A percentile compares a stretch with the other conserved stretches of the same genome.
These are phyloP conservation scores for Macaria notata DNA, from an alignment of 2,888 invertebrate species.

Conservation along the genomic window DNA sequence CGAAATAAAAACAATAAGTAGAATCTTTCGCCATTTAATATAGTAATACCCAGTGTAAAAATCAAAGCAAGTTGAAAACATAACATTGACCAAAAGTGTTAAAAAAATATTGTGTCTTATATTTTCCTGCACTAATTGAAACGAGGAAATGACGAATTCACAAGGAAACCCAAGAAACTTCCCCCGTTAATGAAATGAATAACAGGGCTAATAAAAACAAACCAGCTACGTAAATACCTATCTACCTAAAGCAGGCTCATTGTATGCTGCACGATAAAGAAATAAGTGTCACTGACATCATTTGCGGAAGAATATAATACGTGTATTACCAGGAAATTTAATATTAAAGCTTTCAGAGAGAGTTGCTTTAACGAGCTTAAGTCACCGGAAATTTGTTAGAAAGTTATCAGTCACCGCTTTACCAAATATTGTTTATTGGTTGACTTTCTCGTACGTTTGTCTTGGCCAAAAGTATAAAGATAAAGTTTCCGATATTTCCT, in stretches of 20 bases:
- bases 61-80: too few species aligned
- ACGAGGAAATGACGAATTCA: neutral
- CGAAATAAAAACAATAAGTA: too few species aligned
- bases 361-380: neutral
- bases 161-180: neutral
- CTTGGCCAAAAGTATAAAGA: neutral
- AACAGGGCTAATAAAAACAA: neutral
- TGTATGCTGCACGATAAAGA: neutral
- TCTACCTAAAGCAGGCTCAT: neutral
- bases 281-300: neutral
- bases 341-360: neutral
- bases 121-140: too few species aligned
- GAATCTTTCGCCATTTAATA: too few species aligned
- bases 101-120: too few species aligned
- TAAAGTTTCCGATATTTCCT: neutral
- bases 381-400: neutral
- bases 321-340: neutral
- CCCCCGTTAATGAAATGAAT: neutral
- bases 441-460: neutral
- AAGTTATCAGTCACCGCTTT: neutral
- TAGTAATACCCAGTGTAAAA: too few species aligned
- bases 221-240: too few species aligned
- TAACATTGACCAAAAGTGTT: too few species aligned
- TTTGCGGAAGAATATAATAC: neutral
- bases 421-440: conserved; percentile 1